Percentiles rank a stretch among this genome's conserved stretches.
Evolutionary conservation across 2,113 vertebrate genomes (phyloP).

Genomic region (Varanus komodoensis): DNA sequence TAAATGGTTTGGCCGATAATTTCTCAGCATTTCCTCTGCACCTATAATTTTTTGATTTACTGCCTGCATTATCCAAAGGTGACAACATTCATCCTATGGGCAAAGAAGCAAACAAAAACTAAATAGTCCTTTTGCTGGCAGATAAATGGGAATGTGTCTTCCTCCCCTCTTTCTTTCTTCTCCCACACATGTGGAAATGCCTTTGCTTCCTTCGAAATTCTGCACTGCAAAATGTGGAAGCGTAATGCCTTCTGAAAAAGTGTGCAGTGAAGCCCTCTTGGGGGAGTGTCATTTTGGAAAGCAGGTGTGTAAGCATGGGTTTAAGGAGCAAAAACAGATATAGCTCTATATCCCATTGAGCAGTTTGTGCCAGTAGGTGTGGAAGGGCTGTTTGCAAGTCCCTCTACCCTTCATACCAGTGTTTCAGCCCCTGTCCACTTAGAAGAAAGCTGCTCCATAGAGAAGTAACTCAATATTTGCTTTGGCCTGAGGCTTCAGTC

Average conservation of each 20-base stretch:
- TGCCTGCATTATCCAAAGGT: background rate
- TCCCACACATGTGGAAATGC: background rate
- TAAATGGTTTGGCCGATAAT: background rate
- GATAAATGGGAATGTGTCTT: background rate
- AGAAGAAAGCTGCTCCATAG: too few relatives aligned
- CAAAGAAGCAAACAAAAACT: background rate
- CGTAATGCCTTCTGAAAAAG: background rate
- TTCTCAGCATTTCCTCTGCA: background rate
- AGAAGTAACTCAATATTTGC: too few relatives aligned
- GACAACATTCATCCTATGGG: background rate
- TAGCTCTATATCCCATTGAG: too few relatives aligned
- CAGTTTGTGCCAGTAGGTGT: too few relatives aligned
- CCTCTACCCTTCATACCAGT: too few relatives aligned
- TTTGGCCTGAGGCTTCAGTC: too few relatives aligned
- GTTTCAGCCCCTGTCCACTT: too few relatives aligned
- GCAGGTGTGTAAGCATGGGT: background rate
- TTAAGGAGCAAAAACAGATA: background rate
- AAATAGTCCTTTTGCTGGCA: background rate
- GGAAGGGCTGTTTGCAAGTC: too few relatives aligned
- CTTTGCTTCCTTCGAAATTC: background rate
- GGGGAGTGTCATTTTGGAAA: background rate
- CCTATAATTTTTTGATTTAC: constrained; percentile 16
- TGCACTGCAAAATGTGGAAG: background rate
- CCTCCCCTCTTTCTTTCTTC: too few relatives aligned
- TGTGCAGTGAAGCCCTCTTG: background rate